Base-by-base conservation (phyloP, 2,113 vertebrate genomes). In the Vimba vimba region DNA sequence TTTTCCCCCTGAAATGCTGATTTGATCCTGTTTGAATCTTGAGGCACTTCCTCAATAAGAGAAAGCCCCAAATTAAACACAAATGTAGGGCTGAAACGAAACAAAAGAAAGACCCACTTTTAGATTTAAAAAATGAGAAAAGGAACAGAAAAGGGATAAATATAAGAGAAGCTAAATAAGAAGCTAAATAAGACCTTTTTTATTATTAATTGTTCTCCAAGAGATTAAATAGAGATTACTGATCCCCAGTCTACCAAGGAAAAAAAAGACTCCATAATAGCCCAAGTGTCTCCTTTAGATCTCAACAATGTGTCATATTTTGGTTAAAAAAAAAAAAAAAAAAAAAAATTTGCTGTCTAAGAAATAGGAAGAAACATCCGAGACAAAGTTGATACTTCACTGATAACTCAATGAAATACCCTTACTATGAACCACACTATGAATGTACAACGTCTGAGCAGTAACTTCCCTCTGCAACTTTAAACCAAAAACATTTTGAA, bases 41-140 rank as follows among this genome's bases (percentile, higher is more conserved):
- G 39, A 81, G 59, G 39, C 39, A 66, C 36, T 80, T 80, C 77
- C 78, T 64, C 36, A 80, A 27, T 80, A 43, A 64, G 78, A 80
- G 78, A 81, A 36, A 47, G 27, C 39, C 7, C 47, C 36, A 79
- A 39, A 81, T 81, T 66, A 66, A 80, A 64, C n/a, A 43, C 59
- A 80, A 64, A 80, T 80, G 59, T 64, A 21, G 57, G 57, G 13
- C 13, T 64, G 64, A 45, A 80, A 62, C 0, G 4, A 64, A 80
- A 62, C 77, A 90, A 64, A 80, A n/a, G 36, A 25, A 57, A 62
- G 52, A n/a, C 2, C n/a, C 4, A 47, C 23, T 64, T 47, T 57
- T 30, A 33, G n/a, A 27, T 25, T 27, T 17, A 33, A n/a, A 39
- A n/a, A 6, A 43, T 5, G 52, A 43, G 6, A 43, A 60, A 79